Evolutionary conservation across 2,888 invertebrate genomes (phyloP).

Genomic region (Branchellion lobata): DNA sequence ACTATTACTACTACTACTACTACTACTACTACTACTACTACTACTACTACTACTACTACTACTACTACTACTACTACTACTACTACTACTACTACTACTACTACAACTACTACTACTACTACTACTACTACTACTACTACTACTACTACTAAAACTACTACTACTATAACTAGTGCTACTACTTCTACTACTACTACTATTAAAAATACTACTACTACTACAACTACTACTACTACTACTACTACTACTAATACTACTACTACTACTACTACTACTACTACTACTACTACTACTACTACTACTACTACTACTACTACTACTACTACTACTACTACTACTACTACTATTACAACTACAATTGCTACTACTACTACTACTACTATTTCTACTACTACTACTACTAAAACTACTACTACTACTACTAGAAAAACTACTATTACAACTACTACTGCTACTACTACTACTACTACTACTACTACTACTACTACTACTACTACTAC

Average conservation of each 20-base stretch:
- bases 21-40: background rate
- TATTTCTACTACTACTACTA: slow-evolving; percentile 18
- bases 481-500: slow-evolving; percentile 21
- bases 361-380: slow-evolving; percentile 19
- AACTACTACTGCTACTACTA: slow-evolving; percentile 15
- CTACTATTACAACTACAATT: slow-evolving; percentile 14
- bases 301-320: slow-evolving; percentile 4
- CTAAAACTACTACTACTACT: slow-evolving; percentile 14
- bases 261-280: too few species aligned
- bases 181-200: background rate
- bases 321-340: slow-evolving; percentile 21
- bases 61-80: slow-evolving; percentile 18
- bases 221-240: too few species aligned
- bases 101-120: slow-evolving; percentile 18
- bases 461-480: slow-evolving; percentile 18
- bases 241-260: too few species aligned
- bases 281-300: too few species aligned
- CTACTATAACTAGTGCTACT: background rate
- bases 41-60: slow-evolving; percentile 14
- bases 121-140: slow-evolving; percentile 22
- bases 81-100: slow-evolving; percentile 21
- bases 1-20: background rate
- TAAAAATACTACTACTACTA: too few species aligned
- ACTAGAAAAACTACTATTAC: slow-evolving; percentile 4
- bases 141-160: slow-evolving; percentile 14